Evolutionary conservation across 2,797 vertebrate genomes (phyloP).

Genomic region (Alectoris magna): DNA sequence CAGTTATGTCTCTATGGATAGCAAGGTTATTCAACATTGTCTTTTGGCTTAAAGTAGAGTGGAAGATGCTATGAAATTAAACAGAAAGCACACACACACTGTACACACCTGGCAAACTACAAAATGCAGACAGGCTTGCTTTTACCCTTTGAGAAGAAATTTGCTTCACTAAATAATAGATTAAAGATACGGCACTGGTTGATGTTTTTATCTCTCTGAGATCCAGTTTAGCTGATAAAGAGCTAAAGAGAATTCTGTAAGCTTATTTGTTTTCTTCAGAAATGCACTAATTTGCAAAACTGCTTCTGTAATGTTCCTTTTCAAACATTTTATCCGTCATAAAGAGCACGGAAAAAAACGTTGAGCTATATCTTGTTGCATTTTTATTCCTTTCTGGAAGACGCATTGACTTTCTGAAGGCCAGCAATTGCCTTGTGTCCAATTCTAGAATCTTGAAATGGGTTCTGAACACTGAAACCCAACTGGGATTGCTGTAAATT

Average conservation of each 20-base stretch:
- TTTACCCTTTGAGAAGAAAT: slow-evolving; percentile 20
- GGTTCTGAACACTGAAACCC: background rate
- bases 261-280: slow-evolving; percentile 30
- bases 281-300: background rate
- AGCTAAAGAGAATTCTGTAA: slow-evolving; percentile 10
- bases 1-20: background rate
- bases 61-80: background rate
- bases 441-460: background rate
- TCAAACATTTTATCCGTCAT: background rate
- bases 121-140: background rate
- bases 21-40: slow-evolving; percentile 2
- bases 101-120: background rate
- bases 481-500: background rate
- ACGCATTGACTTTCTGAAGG: background rate
- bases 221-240: slow-evolving; percentile 64
- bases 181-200: slow-evolving; percentile 30
- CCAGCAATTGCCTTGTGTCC: background rate
- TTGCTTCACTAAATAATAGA: slow-evolving; percentile 53
- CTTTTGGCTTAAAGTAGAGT: background rate
- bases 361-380: background rate
- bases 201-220: slow-evolving; percentile 49
- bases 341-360: background rate
- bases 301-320: background rate
- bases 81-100: rapidly evolving
- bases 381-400: background rate